phyloP scores from a whole-genome alignment of 2,797 vertebrate species.

The Gadopsis bispinosus region DNA sequence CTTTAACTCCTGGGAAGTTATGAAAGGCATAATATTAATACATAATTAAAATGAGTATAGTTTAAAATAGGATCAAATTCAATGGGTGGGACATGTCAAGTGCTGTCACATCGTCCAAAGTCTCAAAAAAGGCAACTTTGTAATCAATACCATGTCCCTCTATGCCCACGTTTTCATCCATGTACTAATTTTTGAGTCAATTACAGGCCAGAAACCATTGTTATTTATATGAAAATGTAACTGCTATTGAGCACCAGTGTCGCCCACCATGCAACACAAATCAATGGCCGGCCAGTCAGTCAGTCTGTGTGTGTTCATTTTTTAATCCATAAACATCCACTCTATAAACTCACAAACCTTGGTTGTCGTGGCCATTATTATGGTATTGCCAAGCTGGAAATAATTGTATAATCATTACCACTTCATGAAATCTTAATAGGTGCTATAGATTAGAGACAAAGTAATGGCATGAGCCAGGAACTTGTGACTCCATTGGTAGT shows the following conservation, averaged over 20 bases:
- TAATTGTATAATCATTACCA: conserved; percentile 81
- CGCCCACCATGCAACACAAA: conserved; percentile 56
- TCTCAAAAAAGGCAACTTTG: conserved; percentile 18
- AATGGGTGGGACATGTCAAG: conserved; percentile 7
- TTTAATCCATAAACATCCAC: conserved; percentile 79
- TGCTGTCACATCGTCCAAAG: conserved; percentile 13
- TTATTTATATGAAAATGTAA: conserved; percentile 84
- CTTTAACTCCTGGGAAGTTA: neutral
- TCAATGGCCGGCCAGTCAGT: conserved; percentile 74
- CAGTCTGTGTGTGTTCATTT: conserved; percentile 69
- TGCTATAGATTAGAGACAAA: conserved; percentile 67
- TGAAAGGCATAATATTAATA: neutral
- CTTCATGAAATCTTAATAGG: conserved; percentile 83
- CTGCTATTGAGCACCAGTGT: conserved; percentile 68
- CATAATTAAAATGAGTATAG: neutral
- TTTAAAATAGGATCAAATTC: conserved; percentile 2
- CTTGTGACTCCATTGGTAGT: conserved; percentile 66
- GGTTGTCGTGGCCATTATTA: conserved; percentile 56
- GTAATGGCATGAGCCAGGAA: conserved; percentile 61
- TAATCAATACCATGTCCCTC: conserved; percentile 48
- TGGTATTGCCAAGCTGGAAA: conserved; percentile 66
- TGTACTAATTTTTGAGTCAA: conserved; percentile 68
- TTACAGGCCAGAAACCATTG: conserved; percentile 68
- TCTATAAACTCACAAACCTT: conserved; percentile 69
- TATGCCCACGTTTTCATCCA: conserved; percentile 44